Percentiles rank a stretch among this genome's conserved stretches.
phyloP scores from a whole-genome alignment of 2,797 vertebrate genomes.

The Centroberyx gerrardi region DNA sequence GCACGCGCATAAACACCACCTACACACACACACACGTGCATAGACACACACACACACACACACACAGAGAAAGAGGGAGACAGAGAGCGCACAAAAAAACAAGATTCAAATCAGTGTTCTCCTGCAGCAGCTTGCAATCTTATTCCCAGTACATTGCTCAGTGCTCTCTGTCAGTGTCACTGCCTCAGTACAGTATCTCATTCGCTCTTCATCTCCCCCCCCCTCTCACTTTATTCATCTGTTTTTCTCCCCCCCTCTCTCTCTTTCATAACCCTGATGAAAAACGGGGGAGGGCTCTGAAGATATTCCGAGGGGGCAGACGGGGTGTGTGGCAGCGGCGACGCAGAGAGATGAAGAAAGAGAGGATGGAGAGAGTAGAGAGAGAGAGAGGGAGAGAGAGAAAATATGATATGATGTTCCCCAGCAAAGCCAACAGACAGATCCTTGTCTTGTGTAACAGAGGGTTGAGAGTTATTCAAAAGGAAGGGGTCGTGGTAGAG shows the following conservation, averaged over 20 bases:
- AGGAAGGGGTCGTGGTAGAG: slow-evolving; percentile 59
- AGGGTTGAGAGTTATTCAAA: slow-evolving; percentile 62
- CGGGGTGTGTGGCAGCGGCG: slow-evolving; percentile 59
- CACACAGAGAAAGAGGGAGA: slow-evolving; percentile 19
- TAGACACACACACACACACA: slow-evolving; percentile 26
- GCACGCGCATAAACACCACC: slow-evolving; percentile 24
- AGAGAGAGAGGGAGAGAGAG: slow-evolving; percentile 24
- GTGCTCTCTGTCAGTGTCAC: slow-evolving; percentile 77
- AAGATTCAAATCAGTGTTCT: slow-evolving; percentile 79
- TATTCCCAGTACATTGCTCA: slow-evolving; percentile 72
- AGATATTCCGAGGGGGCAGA: slow-evolving; percentile 72
- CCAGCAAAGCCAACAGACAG: slow-evolving; percentile 66
- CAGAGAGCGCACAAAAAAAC: slow-evolving; percentile 54
- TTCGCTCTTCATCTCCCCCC: slow-evolving; percentile 75
- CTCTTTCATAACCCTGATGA: slow-evolving; percentile 75
- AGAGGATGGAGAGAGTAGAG: slow-evolving; percentile 47
- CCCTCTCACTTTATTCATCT: slow-evolving; percentile 71
- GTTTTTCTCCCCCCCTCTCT: slow-evolving; percentile 43
- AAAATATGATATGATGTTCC: slow-evolving; percentile 51
- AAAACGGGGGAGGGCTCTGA: slow-evolving; percentile 67
- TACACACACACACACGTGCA: slow-evolving; percentile 38
- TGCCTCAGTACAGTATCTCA: slow-evolving; percentile 76
- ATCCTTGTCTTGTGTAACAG: slow-evolving; percentile 65
- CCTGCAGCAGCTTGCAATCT: slow-evolving; percentile 70
- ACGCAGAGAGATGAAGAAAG: slow-evolving; percentile 62